Conservation (phyloP, 2,797 vertebrate genomes). For the Halcyon smyrnensis region DNA sequence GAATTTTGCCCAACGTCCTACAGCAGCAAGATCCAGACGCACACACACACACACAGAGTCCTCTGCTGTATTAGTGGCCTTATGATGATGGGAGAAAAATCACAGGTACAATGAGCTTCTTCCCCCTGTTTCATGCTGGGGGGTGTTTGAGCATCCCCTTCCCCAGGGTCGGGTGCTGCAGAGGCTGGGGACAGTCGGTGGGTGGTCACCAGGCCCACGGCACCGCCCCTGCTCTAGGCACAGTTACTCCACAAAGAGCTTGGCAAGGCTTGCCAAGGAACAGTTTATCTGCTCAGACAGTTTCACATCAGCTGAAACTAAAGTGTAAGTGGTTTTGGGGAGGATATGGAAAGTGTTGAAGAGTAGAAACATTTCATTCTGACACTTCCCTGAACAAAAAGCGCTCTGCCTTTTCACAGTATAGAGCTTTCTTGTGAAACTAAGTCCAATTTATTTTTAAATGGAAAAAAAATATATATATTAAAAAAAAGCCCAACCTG, state of each 20-base stretch:
- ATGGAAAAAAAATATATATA: not conserved
- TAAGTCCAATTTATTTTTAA: slow-evolving; percentile 52
- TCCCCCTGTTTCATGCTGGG: not conserved
- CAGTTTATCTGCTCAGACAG: slow-evolving; percentile 35
- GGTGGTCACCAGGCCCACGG: not conserved
- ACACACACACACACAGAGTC: not conserved
- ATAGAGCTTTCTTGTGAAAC: not conserved
- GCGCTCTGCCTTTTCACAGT: slow-evolving; percentile 29
- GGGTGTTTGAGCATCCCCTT: not conserved
- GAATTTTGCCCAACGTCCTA: slow-evolving; percentile 37
- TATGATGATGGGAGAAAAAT: not conserved
- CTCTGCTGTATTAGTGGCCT: not conserved
- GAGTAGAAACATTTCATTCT: slow-evolving; percentile 60
- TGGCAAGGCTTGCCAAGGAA: not conserved
- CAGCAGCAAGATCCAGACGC: not conserved
- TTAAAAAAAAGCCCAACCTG: not conserved
- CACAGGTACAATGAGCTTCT: not conserved
- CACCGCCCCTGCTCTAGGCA: not conserved
- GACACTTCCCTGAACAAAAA: slow-evolving; percentile 49
- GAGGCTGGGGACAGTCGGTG: not conserved
- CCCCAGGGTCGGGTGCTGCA: not conserved
- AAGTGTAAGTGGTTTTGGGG: slow-evolving; percentile 48
- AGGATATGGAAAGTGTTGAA: slow-evolving; percentile 36
- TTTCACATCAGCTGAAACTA: slow-evolving; percentile 53
- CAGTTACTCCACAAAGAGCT: not conserved